These are phyloP conservation scores for Zootermopsis nevadensis DNA, from an alignment of 2,888 invertebrate genomes.

Conservation along the genomic window DNA sequence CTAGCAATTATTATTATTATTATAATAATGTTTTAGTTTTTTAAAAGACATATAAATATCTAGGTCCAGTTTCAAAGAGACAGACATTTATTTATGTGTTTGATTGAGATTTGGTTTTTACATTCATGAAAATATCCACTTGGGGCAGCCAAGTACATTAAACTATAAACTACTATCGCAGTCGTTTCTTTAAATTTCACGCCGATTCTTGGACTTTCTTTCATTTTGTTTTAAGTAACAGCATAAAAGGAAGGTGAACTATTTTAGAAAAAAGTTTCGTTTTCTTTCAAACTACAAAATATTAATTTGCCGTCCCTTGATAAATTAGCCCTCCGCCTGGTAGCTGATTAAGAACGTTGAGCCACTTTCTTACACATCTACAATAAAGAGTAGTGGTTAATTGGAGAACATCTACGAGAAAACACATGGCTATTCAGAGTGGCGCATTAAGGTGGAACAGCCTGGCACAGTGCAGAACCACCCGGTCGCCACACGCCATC, in stretches of 20 bases:
- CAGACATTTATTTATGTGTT: slow-evolving; percentile 49
- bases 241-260: slow-evolving; percentile 41
- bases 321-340: slow-evolving; percentile 35
- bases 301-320: slow-evolving; percentile 35
- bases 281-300: slow-evolving; percentile 7
- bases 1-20: slow-evolving; percentile 43
- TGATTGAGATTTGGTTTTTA: slow-evolving; percentile 43
- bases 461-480: not conserved
- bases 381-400: slow-evolving; percentile 23
- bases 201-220: slow-evolving; percentile 40
- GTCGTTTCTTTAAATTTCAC: slow-evolving; percentile 32
- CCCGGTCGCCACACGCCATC: not conserved
- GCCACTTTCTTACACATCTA: slow-evolving; percentile 33
- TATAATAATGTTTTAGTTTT: slow-evolving; percentile 45
- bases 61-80: slow-evolving; percentile 38
- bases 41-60: slow-evolving; percentile 50
- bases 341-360: slow-evolving; percentile 26
- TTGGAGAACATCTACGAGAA: slow-evolving; percentile 34
- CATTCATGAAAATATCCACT: slow-evolving; percentile 50
- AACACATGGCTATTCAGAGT: slow-evolving; percentile 24
- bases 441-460: slow-evolving; percentile 37
- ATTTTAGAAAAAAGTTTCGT: slow-evolving; percentile 27
- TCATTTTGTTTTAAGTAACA: slow-evolving; percentile 40
- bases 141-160: slow-evolving; percentile 40
- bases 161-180: slow-evolving; percentile 44